phyloP scores from a whole-genome alignment of 2,797 vertebrate genomes.

The Philypnodon macrostomus region DNA sequence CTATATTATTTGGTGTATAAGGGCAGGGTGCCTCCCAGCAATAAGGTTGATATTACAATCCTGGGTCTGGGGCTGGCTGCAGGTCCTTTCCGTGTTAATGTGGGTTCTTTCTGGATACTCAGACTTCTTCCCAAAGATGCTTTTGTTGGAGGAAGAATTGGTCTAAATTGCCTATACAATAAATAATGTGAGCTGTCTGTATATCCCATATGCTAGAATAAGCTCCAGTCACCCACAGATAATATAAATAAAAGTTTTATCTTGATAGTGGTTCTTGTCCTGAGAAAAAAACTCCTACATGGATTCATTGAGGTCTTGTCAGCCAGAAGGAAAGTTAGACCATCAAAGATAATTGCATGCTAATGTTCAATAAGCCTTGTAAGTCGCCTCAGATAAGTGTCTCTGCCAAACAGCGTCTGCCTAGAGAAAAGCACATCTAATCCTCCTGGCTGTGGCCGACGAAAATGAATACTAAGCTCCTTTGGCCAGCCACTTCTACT shows the following conservation, averaged over 20 bases:
- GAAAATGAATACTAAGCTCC: conserved; percentile 67
- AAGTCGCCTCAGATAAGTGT: conserved; percentile 67
- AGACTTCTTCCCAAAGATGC: no score
- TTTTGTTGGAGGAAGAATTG: no score
- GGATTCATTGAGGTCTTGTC: conserved; percentile 9
- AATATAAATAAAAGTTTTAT: no score
- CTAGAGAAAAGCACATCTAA: conserved; percentile 67
- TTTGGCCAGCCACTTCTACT: conserved; percentile 54
- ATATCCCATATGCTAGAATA: no score
- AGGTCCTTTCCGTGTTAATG: no score
- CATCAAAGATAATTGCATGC: conserved; percentile 74
- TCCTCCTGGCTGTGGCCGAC: conserved; percentile 58
- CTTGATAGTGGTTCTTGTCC: no score
- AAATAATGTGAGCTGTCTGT: no score
- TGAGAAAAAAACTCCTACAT: conserved; percentile 55
- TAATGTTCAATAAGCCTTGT: conserved; percentile 76
- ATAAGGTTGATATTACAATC: no score
- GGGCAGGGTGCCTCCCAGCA: conserved; percentile 48
- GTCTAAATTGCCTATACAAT: no score
- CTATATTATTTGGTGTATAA: conserved; percentile 50
- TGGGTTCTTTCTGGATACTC: no score
- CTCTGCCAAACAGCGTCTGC: conserved; percentile 66
- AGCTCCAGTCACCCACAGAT: no score
- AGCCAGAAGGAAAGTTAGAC: conserved; percentile 57
- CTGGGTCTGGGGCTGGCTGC: no score